Evolutionary conservation across 1,140 invertebrate species (phyloP).

Genomic region (Hermatobates lingyangjiaoensis): DNA sequence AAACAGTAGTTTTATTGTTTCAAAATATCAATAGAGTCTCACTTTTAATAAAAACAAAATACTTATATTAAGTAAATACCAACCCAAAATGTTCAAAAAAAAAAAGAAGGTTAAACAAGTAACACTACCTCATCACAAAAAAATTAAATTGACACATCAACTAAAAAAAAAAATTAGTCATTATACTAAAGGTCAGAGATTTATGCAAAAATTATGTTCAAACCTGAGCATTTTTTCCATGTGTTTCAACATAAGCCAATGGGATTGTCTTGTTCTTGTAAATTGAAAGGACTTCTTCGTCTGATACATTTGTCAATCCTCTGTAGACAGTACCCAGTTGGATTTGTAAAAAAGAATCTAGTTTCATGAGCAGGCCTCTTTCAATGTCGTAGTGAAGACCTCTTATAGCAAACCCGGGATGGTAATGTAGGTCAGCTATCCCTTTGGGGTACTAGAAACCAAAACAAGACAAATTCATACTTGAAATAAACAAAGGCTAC

Average conservation of each 20-base stretch:
- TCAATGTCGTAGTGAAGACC: slow-evolving; percentile 93
- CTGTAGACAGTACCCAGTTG: slow-evolving; percentile 89
- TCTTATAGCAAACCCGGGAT: slow-evolving; percentile 74
- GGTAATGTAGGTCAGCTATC: slow-evolving; percentile 64
- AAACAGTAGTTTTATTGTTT: no score
- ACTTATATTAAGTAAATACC: no score
- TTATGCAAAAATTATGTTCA: no score
- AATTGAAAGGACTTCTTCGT: slow-evolving; percentile 65
- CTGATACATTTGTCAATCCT: slow-evolving; percentile 56
- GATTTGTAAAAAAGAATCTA: slow-evolving; percentile 92
- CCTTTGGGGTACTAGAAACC: slow-evolving; percentile 70
- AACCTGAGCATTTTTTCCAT: slow-evolving; percentile 17
- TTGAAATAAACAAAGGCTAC: background rate
- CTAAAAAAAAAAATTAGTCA: no score
- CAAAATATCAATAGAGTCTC: no score
- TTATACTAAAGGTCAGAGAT: no score
- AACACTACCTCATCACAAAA: no score
- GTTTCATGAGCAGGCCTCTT: slow-evolving; percentile 83
- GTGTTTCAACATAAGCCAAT: slow-evolving; percentile 52
- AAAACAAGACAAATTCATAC: background rate
- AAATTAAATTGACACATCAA: no score
- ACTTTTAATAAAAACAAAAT: no score
- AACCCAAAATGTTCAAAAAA: no score
- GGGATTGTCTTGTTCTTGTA: slow-evolving; percentile 76
- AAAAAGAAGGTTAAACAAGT: no score